Percentiles rank a stretch among this genome's conserved stretches.
phyloP scores from a whole-genome alignment of 1,140 invertebrate species.

The Meloidogyne hapla region DNA sequence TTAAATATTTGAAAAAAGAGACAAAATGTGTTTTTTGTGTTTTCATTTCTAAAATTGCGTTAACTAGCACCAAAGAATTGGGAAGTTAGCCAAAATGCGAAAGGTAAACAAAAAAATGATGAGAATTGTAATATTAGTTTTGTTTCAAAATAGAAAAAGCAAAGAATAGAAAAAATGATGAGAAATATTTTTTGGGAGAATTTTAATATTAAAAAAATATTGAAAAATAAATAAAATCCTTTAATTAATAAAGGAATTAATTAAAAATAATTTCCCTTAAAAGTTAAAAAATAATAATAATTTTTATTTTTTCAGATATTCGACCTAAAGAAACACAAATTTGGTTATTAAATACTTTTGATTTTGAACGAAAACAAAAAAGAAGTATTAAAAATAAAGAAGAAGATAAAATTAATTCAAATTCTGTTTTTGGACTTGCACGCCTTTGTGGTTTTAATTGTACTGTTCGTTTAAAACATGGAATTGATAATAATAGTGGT shows the following conservation, averaged over 20 bases:
- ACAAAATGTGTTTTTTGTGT: not conserved
- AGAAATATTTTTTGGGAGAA: not conserved
- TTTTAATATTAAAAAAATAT: not conserved
- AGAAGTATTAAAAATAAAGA: not conserved
- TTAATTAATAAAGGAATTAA: not conserved
- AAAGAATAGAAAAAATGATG: not conserved
- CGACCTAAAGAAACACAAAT: constrained; percentile 36
- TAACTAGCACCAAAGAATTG: not conserved
- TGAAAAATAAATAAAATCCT: not conserved
- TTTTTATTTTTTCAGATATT: constrained; percentile 13
- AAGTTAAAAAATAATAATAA: not conserved
- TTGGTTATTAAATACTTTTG: constrained; percentile 41
- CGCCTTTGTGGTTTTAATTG: constrained; percentile 47
- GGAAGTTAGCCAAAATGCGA: constrained; percentile 8
- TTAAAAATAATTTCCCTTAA: not conserved
- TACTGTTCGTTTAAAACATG: constrained; percentile 43
- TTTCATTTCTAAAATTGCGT: not conserved
- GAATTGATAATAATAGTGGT: not conserved
- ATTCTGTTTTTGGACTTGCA: constrained; percentile 42
- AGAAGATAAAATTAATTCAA: not conserved
- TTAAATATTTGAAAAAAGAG: not conserved
- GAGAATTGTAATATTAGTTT: constrained; percentile 2
- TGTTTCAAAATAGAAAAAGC: constrained; percentile 5
- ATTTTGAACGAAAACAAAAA: constrained; percentile 27
- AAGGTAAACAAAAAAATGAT: constrained; percentile 7